Evolutionary conservation across 2,888 invertebrate species (phyloP).

Genomic region (Kryphioiulus occultus): DNA sequence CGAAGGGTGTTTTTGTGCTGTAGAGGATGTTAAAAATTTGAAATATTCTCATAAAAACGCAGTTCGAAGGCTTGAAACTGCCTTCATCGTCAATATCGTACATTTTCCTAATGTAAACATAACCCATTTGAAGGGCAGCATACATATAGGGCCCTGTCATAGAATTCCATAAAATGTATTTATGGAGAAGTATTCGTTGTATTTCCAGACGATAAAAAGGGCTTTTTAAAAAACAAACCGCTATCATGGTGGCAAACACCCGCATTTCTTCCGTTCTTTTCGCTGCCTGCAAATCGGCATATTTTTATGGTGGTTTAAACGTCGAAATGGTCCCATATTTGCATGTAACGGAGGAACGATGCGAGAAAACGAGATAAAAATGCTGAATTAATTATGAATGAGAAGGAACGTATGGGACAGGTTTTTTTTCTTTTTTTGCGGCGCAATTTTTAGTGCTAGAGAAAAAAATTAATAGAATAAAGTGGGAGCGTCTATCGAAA

Average conservation of each 20-base stretch:
- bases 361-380: background rate
- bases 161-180: background rate
- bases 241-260: background rate
- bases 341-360: background rate
- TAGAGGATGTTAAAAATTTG: too few relatives aligned
- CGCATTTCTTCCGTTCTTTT: background rate
- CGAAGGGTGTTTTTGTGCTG: too few relatives aligned
- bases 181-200: background rate
- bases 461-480: constrained; percentile 20
- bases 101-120: background rate
- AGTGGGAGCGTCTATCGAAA: background rate
- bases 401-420: background rate
- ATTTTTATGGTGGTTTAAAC: background rate
- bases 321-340: background rate
- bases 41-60: too few relatives aligned
- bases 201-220: background rate
- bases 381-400: constrained; percentile 17
- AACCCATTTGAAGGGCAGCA: background rate
- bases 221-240: background rate
- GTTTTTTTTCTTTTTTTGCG: background rate
- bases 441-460: background rate
- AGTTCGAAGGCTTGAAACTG: too few relatives aligned
- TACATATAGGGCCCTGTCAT: background rate
- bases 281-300: background rate
- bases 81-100: background rate